Evolutionary conservation across 2,888 invertebrate genomes (phyloP).

Genomic region (Ectobius pallidus): DNA sequence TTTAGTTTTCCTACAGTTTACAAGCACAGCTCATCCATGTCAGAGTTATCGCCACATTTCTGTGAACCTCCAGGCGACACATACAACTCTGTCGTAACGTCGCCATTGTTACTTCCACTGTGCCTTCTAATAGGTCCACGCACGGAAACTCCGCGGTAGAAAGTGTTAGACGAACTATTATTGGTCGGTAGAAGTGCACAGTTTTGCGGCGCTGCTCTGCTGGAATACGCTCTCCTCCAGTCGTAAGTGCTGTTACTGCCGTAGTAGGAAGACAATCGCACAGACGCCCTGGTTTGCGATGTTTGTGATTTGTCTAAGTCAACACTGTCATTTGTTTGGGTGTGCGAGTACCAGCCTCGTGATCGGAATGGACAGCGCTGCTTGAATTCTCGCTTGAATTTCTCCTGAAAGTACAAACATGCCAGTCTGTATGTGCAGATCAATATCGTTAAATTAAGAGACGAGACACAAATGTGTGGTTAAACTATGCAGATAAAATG

Average conservation of each 20-base stretch:
- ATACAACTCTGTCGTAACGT: slow-evolving; percentile 42
- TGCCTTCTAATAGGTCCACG: slow-evolving; percentile 33
- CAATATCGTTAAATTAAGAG: too few species aligned
- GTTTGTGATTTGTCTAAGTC: slow-evolving; percentile 50
- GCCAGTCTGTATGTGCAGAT: too few species aligned
- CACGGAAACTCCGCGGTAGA: slow-evolving; percentile 49
- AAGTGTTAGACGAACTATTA: slow-evolving; percentile 34
- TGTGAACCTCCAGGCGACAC: slow-evolving; percentile 37
- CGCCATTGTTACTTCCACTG: background rate
- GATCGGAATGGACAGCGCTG: slow-evolving; percentile 67
- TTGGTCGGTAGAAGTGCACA: background rate
- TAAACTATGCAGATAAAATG: too few species aligned
- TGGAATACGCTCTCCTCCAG: slow-evolving; percentile 42
- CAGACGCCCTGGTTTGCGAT: slow-evolving; percentile 27
- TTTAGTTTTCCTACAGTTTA: background rate
- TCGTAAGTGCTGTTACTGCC: slow-evolving; percentile 35
- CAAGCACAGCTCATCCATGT: slow-evolving; percentile 26
- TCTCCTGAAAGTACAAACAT: slow-evolving; percentile 62
- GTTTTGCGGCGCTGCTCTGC: slow-evolving; percentile 16
- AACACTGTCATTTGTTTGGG: slow-evolving; percentile 47
- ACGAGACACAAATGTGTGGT: too few species aligned
- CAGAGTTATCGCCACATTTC: background rate
- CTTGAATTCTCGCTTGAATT: slow-evolving; percentile 79
- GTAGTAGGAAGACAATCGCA: slow-evolving; percentile 32
- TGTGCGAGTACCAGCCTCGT: slow-evolving; percentile 49